Evolutionary conservation across 2,797 vertebrate species (phyloP).

Genomic region (Lacerta bilineata): DNA sequence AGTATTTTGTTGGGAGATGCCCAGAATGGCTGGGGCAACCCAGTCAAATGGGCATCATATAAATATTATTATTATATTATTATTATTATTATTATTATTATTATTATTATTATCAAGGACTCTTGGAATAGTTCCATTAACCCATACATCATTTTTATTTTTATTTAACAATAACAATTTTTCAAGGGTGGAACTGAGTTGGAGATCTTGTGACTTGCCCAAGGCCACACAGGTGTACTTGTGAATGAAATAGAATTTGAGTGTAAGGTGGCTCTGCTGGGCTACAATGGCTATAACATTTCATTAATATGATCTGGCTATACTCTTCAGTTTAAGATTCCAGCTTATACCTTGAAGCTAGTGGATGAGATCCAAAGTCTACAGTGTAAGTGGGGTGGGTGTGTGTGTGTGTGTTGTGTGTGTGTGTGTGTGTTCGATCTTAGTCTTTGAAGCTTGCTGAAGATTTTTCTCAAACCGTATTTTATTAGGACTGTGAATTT

Average conservation of each 20-base stretch:
- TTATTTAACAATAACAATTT: background rate
- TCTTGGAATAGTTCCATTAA: background rate
- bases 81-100: too few relatives aligned
- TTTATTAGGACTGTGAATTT: conserved; percentile 56
- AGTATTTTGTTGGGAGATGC: too few relatives aligned
- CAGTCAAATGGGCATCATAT: too few relatives aligned
- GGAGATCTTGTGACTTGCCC: background rate
- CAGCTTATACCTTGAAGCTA: conserved; percentile 52
- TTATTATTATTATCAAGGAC: background rate
- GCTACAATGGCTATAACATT: conserved; percentile 2
- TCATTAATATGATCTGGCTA: conserved; percentile 46
- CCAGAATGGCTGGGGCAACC: too few relatives aligned
- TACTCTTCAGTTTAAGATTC: conserved; percentile 13
- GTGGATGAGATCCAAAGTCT: conserved; percentile 64
- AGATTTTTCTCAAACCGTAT: conserved; percentile 61
- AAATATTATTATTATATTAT: too few relatives aligned
- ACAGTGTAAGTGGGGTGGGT: conserved; percentile 9
- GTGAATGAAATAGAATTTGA: conserved; percentile 16
- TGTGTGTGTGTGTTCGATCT: too few relatives aligned
- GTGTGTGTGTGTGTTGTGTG: conserved; percentile 19
- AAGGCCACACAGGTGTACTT: conserved; percentile 15
- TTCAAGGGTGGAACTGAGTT: background rate
- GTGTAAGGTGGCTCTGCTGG: background rate
- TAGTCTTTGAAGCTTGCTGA: conserved; percentile 59
- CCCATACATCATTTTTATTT: background rate